Evolutionary conservation across 2,113 vertebrate genomes (phyloP).

Genomic region (Brachypodius melanocephalos): DNA sequence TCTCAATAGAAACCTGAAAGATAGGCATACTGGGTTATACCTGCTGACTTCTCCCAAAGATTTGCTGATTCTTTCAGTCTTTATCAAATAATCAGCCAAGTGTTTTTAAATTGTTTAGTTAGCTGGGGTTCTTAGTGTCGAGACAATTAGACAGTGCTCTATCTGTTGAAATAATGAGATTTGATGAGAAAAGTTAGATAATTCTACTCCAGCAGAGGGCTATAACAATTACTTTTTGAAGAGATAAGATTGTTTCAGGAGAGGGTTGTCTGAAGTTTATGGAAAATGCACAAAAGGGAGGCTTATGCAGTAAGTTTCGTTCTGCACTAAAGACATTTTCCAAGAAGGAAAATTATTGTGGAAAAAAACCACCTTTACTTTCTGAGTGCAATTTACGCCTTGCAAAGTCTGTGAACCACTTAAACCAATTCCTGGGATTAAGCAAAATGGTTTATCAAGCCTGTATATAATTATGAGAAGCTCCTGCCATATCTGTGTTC

Average conservation of each 20-base stretch:
- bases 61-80: constrained; percentile 32
- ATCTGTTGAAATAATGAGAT: constrained; percentile 19
- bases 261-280: neutral
- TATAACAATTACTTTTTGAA: neutral
- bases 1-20: neutral
- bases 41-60: constrained; percentile 22
- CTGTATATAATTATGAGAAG: neutral
- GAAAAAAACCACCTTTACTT: neutral
- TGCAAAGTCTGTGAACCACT: neutral
- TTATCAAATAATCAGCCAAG: constrained; percentile 7
- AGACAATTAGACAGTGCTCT: constrained; percentile 1
- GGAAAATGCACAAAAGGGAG: neutral
- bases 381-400: neutral
- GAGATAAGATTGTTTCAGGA: neutral
- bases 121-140: neutral
- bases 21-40: neutral
- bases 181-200: neutral
- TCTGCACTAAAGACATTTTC: neutral
- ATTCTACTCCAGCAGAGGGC: neutral
- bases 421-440: constrained; percentile 6
- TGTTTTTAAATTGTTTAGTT: constrained; percentile 38
- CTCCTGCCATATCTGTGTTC: neutral
- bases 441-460: neutral
- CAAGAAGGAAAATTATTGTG: neutral
- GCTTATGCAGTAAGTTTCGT: neutral